Base-by-base conservation (phyloP, 2,888 invertebrate species). In the Linnaemya tessellans region DNA sequence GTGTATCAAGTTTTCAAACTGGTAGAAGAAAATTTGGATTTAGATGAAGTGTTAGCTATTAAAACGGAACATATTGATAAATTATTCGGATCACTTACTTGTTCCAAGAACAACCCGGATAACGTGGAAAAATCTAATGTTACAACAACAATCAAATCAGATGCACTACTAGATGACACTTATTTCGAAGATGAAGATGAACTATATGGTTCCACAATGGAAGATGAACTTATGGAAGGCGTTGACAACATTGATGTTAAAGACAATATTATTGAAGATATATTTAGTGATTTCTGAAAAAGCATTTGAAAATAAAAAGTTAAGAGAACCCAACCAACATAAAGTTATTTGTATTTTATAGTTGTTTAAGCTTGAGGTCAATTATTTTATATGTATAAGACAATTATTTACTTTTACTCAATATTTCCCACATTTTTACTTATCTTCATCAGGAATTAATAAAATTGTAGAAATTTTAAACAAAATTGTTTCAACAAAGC, bases 241-340 rank as follows among this genome's bases (percentile, higher is more conserved):
- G 70, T 8, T 65, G 73, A 58, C 15, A 10, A 58, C 15, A 67
- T 41, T 3, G 22, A 56, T n/a, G 5, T 30, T 30, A 30, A 58
- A 30, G n/a, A 13, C 9, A 13, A 58, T 30, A 13, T 30, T 8
- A 30, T 58, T 11, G 25, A 54, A 56, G 89, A 90, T 68, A 89
- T 80, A 43, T 71, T 80, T 54, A 62, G 9, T 7, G 41, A 70
- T 62, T 13, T 78, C 9, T 78, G 56, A 56, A 38, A 20, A 46
- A 11, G 43, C 18, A 4, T 38, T 38, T 4, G 18, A 18, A 60
- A 20, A 62, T 41, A 62, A 49, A 49, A 9, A 18, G 46, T n/a
- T 46, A 46, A 46, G 46, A n/a, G 11, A 46, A 46, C n/a, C 5
- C n/a, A 46, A n/a, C 4, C 11, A 38, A 38, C 9, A 38, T 38